Conservation (phyloP, 2,113 vertebrate species). For the Tyto alba region DNA sequence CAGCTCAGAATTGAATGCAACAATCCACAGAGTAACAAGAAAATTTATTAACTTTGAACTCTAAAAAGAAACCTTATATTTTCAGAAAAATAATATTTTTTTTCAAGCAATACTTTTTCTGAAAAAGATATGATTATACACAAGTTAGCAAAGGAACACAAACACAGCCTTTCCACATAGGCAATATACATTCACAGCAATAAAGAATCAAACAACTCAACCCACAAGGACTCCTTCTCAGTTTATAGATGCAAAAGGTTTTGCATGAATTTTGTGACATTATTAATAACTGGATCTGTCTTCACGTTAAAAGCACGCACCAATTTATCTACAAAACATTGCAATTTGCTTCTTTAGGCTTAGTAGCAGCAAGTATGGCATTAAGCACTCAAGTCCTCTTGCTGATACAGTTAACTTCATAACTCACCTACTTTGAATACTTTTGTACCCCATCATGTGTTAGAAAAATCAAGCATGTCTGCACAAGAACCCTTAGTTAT, state of each 20-base stretch:
- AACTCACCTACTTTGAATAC: background rate
- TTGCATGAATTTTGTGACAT: background rate
- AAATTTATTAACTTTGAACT: background rate
- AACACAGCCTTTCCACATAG: background rate
- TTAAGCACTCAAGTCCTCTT: background rate
- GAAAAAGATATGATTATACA: background rate
- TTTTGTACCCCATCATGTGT: background rate
- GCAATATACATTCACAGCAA: background rate
- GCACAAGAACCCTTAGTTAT: background rate
- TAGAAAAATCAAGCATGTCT: background rate
- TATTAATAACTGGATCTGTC: background rate
- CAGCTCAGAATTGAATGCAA: background rate
- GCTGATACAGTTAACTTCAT: background rate
- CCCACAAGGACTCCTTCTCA: background rate
- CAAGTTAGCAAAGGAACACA: background rate
- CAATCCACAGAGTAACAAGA: background rate
- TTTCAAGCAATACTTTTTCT: background rate
- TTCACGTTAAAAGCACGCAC: background rate
- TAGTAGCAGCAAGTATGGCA: background rate
- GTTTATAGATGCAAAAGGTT: background rate
- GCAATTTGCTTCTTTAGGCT: background rate
- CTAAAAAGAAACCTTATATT: background rate
- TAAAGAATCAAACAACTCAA: background rate
- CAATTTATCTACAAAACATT: background rate
- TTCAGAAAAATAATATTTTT: background rate